These are phyloP conservation scores for Zoanthus gigantus DNA, from an alignment of 92 coral and sea anemone species.

Conservation along the genomic window DNA sequence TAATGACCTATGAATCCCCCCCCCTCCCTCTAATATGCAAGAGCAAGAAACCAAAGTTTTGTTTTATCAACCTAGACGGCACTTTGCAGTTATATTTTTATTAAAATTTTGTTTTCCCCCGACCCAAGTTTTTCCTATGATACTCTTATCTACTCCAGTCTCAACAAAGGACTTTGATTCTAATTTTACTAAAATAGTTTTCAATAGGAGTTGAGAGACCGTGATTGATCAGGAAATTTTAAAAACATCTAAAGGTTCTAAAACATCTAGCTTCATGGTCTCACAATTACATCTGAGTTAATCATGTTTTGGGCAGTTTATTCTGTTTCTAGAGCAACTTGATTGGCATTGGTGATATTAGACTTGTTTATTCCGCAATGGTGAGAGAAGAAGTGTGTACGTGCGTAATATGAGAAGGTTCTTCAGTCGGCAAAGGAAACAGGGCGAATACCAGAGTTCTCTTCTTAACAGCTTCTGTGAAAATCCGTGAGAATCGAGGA, in stretches of 20 bases:
- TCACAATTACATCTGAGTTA: neutral
- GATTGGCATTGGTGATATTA: slow-evolving; percentile 9
- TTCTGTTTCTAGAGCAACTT: slow-evolving; percentile 5
- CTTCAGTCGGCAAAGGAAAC: slow-evolving; percentile 39
- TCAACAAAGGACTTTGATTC: neutral
- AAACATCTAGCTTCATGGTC: neutral
- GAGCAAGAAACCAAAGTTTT: no score
- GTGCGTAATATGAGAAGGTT: slow-evolving; percentile 14
- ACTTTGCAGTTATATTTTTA: no score
- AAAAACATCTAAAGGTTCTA: neutral
- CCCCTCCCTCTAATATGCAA: no score
- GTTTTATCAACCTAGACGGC: no score
- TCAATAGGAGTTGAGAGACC: neutral
- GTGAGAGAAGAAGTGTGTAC: neutral
- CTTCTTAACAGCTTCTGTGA: slow-evolving; percentile 25
- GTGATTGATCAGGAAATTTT: neutral
- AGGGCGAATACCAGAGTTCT: slow-evolving; percentile 28
- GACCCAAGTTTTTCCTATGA: neutral
- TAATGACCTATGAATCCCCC: no score
- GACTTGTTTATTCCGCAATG: slow-evolving; percentile 18
- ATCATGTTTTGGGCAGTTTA: neutral
- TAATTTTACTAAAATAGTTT: neutral
- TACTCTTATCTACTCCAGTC: neutral
- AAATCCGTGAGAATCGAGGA: slow-evolving; percentile 37
- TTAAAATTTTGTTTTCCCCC: no score